phyloP scores from a whole-genome alignment of 2,888 invertebrate species.

The Lamellibrachia columna region DNA sequence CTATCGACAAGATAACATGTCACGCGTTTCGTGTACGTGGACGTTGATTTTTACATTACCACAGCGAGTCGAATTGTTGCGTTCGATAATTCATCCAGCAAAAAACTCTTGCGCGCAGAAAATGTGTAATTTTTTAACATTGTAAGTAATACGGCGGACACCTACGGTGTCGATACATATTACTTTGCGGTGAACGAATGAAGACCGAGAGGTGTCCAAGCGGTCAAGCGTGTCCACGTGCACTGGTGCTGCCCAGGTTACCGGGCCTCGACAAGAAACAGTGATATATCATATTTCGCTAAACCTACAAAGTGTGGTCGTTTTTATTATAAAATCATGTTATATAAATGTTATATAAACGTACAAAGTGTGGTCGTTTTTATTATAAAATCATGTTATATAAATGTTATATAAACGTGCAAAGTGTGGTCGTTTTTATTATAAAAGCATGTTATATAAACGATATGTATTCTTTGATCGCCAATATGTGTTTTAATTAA shows the following conservation, averaged over 20 bases:
- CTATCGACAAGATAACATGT: not conserved
- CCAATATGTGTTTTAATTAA: too few relatives aligned
- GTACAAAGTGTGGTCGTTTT: too few relatives aligned
- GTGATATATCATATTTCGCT: not conserved
- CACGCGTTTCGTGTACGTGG: not conserved
- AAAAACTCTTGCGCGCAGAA: not conserved
- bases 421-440: too few relatives aligned
- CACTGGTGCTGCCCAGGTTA: not conserved
- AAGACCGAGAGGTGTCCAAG: not conserved
- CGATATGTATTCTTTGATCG: too few relatives aligned
- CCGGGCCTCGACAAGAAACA: not conserved
- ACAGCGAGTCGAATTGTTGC: not conserved
- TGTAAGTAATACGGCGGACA: constrained; percentile 5
- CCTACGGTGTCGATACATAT: not conserved
- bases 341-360: too few relatives aligned
- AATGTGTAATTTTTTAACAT: not conserved
- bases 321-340: too few relatives aligned
- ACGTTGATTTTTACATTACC: not conserved
- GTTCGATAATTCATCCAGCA: not conserved
- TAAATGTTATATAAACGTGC: too few relatives aligned
- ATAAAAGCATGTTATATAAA: too few relatives aligned
- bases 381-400: too few relatives aligned
- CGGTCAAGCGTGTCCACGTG: not conserved
- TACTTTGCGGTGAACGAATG: not conserved
- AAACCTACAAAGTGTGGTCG: not conserved